Evolutionary conservation across 1,140 invertebrate species (phyloP).

Genomic region (Drosophila asahinai): DNA sequence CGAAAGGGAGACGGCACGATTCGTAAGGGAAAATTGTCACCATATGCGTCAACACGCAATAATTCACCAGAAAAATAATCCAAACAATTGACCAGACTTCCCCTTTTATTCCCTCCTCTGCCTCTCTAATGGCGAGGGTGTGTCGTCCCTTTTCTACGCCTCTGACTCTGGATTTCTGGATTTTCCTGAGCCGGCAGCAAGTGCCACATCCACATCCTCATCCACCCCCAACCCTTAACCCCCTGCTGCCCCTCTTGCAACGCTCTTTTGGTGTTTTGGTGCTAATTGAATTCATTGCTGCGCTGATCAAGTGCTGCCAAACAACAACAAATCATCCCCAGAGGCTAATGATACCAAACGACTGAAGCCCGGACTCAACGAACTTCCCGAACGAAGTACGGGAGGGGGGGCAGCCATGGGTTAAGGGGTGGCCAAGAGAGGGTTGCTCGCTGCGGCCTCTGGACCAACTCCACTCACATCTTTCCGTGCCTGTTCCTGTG

Average conservation of each 20-base stretch:
- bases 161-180: slow-evolving; percentile 29
- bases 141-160: slow-evolving; percentile 52
- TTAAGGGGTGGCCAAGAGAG: slow-evolving; percentile 19
- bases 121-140: slow-evolving; percentile 74
- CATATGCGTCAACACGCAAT: slow-evolving; percentile 86
- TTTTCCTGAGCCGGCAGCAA: slow-evolving; percentile 61
- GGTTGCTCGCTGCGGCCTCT: slow-evolving; percentile 9
- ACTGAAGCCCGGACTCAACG: slow-evolving; percentile 36
- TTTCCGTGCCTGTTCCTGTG: not conserved
- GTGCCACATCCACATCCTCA: slow-evolving; percentile 38
- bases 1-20: slow-evolving; percentile 28
- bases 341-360: slow-evolving; percentile 81
- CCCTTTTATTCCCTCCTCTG: slow-evolving; percentile 14
- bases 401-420: slow-evolving; percentile 5
- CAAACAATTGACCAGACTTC: slow-evolving; percentile 84
- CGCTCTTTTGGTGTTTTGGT: slow-evolving; percentile 77
- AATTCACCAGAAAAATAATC: slow-evolving; percentile 85
- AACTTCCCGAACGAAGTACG: not conserved
- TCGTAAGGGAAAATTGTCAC: slow-evolving; percentile 80
- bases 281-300: slow-evolving; percentile 84
- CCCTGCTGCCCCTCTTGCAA: slow-evolving; percentile 19
- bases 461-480: slow-evolving; percentile 17
- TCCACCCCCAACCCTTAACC: slow-evolving; percentile 5
- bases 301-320: slow-evolving; percentile 83
- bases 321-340: slow-evolving; percentile 83